A percentile compares a stretch with the other conserved stretches of the same genome.
phyloP scores from a whole-genome alignment of 2,797 vertebrate genomes.

The Alcedo atthis region DNA sequence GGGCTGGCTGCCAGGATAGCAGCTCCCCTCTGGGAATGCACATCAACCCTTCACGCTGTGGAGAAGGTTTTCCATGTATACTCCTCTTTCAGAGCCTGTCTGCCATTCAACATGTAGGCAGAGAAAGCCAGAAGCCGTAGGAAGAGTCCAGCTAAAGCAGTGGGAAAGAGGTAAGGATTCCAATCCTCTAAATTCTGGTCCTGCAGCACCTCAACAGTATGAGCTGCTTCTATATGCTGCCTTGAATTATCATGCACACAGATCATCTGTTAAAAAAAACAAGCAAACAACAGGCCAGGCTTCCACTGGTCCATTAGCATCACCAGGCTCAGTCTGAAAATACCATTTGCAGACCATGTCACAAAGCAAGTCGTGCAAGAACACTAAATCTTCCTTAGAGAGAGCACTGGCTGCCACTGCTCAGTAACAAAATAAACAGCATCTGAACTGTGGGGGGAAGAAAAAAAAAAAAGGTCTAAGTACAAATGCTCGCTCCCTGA shows the following conservation, averaged over 20 bases:
- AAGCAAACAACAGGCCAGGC: not conserved
- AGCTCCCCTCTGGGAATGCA: not conserved
- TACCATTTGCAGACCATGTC: not conserved
- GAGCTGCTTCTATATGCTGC: not conserved
- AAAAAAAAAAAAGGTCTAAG: not conserved
- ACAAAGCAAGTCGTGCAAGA: not conserved
- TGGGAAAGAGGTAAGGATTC: not conserved
- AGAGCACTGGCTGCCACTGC: not conserved
- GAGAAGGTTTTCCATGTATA: fast-evolving
- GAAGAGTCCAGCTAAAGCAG: not conserved
- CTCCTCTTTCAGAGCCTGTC: not conserved
- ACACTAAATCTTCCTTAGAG: not conserved
- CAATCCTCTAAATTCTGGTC: not conserved
- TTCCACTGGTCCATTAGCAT: not conserved
- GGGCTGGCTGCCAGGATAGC: slow-evolving; percentile 14
- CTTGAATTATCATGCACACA: not conserved
- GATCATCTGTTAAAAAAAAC: not conserved
- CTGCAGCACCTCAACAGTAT: not conserved
- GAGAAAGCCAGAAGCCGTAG: not conserved
- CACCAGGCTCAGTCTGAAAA: not conserved
- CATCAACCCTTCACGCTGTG: not conserved
- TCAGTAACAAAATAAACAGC: not conserved
- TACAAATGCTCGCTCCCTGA: not conserved
- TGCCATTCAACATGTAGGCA: not conserved
- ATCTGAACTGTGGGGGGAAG: fast-evolving